These are phyloP conservation scores for Tetramorium simillimum DNA, from an alignment of 1,140 invertebrate genomes.

Conservation along the genomic window DNA sequence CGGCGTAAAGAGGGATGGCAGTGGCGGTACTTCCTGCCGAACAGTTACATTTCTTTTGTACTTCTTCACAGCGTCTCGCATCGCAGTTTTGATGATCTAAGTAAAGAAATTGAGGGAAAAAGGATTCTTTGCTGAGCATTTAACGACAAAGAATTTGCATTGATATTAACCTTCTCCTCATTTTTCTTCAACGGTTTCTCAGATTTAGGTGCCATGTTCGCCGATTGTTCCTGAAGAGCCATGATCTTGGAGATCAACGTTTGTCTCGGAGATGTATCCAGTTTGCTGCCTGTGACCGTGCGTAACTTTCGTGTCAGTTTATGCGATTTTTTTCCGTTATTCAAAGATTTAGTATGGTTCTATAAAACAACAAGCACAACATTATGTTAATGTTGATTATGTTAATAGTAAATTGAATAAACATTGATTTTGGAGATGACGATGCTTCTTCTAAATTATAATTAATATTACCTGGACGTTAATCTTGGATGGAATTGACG, in stretches of 20 bases:
- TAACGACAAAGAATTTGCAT: not conserved
- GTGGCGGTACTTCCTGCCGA: conserved; percentile 57
- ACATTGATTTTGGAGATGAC: not conserved
- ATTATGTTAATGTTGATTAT: too few relatives aligned
- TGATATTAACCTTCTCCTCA: conserved; percentile 70
- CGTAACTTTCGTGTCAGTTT: conserved; percentile 51
- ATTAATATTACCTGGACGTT: conserved; percentile 50
- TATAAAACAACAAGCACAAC: too few relatives aligned
- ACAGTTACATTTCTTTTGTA: conserved; percentile 73
- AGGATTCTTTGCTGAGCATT: not conserved
- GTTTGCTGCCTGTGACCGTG: conserved; percentile 22
- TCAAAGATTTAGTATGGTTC: conserved; percentile 13
- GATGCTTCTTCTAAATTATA: not conserved
- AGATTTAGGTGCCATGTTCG: conserved; percentile 51
- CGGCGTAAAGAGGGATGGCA: conserved; percentile 53
- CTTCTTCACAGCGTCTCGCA: conserved; percentile 73
- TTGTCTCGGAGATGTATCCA: conserved; percentile 49
- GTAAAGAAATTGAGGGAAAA: not conserved
- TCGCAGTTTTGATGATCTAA: conserved; percentile 73
- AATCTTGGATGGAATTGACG: not conserved
- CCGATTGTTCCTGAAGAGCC: conserved; percentile 71
- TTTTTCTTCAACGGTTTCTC: conserved; percentile 68
- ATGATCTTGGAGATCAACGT: conserved; percentile 73
- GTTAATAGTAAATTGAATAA: not conserved
- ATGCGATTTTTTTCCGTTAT: conserved; percentile 35